Conservation (phyloP, 2,888 invertebrate species). For the Diloba caeruleocephala region DNA sequence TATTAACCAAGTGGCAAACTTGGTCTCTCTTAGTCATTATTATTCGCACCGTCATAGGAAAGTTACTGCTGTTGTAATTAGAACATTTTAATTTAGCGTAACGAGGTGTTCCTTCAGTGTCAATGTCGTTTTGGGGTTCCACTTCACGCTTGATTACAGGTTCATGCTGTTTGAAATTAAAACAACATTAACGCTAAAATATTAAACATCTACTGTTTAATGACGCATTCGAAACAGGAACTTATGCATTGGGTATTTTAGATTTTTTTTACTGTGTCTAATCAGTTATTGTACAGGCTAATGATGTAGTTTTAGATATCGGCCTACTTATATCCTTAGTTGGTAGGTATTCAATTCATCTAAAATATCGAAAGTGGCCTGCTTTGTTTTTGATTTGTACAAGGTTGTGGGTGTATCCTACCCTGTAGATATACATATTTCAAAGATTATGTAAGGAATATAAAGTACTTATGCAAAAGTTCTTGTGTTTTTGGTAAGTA, state of each 20-base stretch:
- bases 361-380: no score
- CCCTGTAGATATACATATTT: no score
- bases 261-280: slow-evolving; percentile 10
- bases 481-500: no score
- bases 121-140: slow-evolving; percentile 51
- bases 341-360: no score
- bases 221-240: slow-evolving; percentile 39
- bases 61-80: slow-evolving; percentile 24
- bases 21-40: no score
- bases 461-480: no score
- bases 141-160: slow-evolving; percentile 49
- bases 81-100: slow-evolving; percentile 34
- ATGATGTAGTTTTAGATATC: no score
- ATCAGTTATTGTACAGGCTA: neutral
- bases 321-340: no score
- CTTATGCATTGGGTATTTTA: slow-evolving; percentile 18
- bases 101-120: slow-evolving; percentile 39
- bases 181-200: slow-evolving; percentile 21
- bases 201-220: slow-evolving; percentile 3
- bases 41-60: slow-evolving; percentile 1
- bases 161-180: slow-evolving; percentile 29
- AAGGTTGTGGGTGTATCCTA: no score
- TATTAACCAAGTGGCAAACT: no score
- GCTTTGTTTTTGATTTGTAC: no score
- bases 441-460: no score